These are phyloP conservation scores for Geophilus truncorum DNA, from an alignment of 2,888 invertebrate genomes.

Conservation along the genomic window DNA sequence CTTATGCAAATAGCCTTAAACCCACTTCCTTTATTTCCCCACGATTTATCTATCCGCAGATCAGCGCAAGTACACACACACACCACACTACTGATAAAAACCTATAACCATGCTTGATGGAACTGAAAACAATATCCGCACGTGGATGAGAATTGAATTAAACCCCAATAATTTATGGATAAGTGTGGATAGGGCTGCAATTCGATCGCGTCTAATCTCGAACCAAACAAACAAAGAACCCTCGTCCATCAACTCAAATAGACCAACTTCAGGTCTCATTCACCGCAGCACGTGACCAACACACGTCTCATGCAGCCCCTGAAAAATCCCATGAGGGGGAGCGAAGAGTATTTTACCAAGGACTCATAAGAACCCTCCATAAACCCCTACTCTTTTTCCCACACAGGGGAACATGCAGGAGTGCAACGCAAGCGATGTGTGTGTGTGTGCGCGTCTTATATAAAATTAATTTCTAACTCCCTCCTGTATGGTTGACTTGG, in stretches of 20 bases:
- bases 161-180: background rate
- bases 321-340: background rate
- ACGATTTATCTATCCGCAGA: background rate
- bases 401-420: background rate
- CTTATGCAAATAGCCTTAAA: background rate
- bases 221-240: background rate
- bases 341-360: background rate
- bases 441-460: no score
- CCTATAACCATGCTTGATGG: background rate
- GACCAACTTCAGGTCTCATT: background rate
- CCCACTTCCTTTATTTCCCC: background rate
- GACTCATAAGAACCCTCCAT: background rate
- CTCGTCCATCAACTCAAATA: background rate
- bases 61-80: background rate
- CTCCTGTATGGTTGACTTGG: background rate
- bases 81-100: no score
- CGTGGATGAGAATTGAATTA: background rate
- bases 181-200: background rate
- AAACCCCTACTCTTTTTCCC: background rate
- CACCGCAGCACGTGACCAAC: background rate
- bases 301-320: background rate
- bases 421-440: background rate
- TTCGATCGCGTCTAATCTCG: background rate
- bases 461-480: background rate
- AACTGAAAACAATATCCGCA: background rate